Conservation (phyloP, 2,113 vertebrate species). For the Eretmochelys imbricata region DNA sequence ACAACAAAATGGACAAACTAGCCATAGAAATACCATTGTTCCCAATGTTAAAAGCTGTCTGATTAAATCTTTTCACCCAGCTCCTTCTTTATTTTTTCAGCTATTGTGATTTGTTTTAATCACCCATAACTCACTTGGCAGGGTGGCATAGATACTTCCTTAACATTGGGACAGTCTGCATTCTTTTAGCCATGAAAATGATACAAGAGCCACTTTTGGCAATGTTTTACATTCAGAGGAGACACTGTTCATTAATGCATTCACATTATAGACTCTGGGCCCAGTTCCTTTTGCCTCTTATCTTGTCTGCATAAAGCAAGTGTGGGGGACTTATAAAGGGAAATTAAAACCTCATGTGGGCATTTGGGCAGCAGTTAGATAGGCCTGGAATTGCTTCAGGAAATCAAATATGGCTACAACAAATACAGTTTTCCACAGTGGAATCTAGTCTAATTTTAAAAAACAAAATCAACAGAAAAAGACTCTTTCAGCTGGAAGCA, state of each 20-base stretch:
- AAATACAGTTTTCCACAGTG: neutral
- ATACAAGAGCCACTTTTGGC: neutral
- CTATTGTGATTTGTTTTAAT: conserved; percentile 16
- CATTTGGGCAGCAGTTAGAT: conserved; percentile 23
- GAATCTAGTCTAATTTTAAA: conserved; percentile 27
- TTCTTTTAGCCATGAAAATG: neutral
- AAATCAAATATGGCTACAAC: conserved; percentile 29
- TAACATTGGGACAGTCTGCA: neutral
- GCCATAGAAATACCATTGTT: conserved; percentile 9
- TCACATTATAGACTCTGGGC: neutral
- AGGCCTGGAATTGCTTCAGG: conserved; percentile 45
- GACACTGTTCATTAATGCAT: neutral
- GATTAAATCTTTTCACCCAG: neutral
- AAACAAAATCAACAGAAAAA: conserved; percentile 51
- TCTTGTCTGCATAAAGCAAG: conserved; percentile 30
- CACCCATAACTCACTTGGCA: neutral
- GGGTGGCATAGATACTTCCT: neutral
- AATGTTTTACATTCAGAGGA: conserved; percentile 29
- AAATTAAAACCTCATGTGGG: conserved; percentile 49
- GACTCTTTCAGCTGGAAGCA: conserved; percentile 32
- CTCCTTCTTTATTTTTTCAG: conserved; percentile 17
- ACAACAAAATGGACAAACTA: neutral
- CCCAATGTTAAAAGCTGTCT: conserved; percentile 20
- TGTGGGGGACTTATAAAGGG: conserved; percentile 23
- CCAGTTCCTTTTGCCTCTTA: neutral